A percentile compares a stretch with the other conserved stretches of the same genome.
Conservation (phyloP, 2,888 invertebrate genomes). For the Rhaphigaster nebulosa region DNA sequence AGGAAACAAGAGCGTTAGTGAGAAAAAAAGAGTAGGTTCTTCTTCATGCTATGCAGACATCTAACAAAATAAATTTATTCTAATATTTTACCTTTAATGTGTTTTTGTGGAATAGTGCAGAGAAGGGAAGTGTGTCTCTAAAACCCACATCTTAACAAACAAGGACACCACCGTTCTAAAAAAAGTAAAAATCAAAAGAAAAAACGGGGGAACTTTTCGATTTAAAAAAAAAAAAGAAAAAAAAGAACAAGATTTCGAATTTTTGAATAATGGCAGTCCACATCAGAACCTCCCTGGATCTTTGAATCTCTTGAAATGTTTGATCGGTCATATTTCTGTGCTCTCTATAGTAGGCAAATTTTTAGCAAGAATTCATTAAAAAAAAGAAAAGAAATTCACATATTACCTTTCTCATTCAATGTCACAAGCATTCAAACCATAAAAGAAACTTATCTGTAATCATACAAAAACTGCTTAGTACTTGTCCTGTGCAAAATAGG, state of each 20-base stretch:
- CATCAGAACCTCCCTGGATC: conserved; percentile 40
- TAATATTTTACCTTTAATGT: conserved; percentile 62
- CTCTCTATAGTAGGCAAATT: conserved; percentile 53
- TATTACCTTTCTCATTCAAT: conserved; percentile 56
- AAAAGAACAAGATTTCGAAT: conserved; percentile 54
- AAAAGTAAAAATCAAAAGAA: conserved; percentile 62
- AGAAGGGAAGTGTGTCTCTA: conserved; percentile 58
- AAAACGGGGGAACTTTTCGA: conserved; percentile 63
- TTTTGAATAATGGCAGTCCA: conserved; percentile 11
- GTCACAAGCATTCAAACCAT: conserved; percentile 50
- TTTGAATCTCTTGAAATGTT: conserved; percentile 29
- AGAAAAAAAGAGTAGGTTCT: conserved; percentile 55
- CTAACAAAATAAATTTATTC: conserved; percentile 51
- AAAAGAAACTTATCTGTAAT: conserved; percentile 46
- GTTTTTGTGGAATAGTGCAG: conserved; percentile 63
- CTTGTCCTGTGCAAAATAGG: conserved; percentile 56
- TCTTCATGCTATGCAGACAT: conserved; percentile 58
- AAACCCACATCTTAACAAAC: conserved; percentile 65
- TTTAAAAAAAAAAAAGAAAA: conserved; percentile 58
- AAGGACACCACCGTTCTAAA: conserved; percentile 65
- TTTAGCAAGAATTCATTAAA: conserved; percentile 27
- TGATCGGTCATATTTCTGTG: neutral
- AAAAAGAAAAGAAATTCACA: conserved; percentile 25
- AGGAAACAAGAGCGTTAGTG: conserved; percentile 52
- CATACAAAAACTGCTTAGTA: conserved; percentile 55